Evolutionary conservation across 2,888 invertebrate genomes (phyloP).

Genomic region (Neoaliturus tenellus): DNA sequence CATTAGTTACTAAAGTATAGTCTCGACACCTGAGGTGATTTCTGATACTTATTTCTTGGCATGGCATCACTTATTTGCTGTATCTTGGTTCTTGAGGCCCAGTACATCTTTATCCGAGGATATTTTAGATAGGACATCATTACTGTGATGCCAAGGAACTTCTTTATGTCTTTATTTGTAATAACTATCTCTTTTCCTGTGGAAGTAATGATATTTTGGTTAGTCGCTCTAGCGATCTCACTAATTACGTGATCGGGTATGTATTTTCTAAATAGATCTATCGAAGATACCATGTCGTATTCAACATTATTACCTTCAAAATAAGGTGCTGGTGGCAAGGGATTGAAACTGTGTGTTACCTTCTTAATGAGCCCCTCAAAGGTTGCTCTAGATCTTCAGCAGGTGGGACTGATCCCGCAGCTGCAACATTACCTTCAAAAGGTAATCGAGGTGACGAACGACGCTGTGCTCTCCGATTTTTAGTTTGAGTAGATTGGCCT

Average conservation of each 20-base stretch:
- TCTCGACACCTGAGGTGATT: neutral
- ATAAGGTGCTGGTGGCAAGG: no score
- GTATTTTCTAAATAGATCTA: slow-evolving; percentile 41
- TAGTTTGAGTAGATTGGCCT: no score
- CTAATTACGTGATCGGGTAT: slow-evolving; percentile 21
- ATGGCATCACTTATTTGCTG: slow-evolving; percentile 9
- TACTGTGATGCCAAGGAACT: slow-evolving; percentile 44
- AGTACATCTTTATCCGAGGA: slow-evolving; percentile 53
- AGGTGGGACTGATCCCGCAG: no score
- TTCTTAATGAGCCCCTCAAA: no score
- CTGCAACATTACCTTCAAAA: no score
- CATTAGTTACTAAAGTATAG: neutral
- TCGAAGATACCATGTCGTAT: no score
- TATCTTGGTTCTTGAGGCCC: slow-evolving; percentile 24
- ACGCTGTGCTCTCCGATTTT: no score
- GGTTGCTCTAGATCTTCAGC: no score
- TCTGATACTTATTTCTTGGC: slow-evolving; percentile 33
- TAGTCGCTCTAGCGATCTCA: slow-evolving; percentile 5
- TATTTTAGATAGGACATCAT: slow-evolving; percentile 44
- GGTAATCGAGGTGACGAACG: no score
- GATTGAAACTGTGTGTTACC: no score
- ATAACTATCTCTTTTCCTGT: neutral
- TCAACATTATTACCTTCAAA: no score
- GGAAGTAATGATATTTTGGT: neutral
- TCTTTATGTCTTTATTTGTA: neutral